A percentile compares a stretch with the other conserved stretches of the same genome.
These are phyloP conservation scores for Gymnosoma rotundatum DNA, from an alignment of 2,888 invertebrate species.

Conservation along the genomic window DNA sequence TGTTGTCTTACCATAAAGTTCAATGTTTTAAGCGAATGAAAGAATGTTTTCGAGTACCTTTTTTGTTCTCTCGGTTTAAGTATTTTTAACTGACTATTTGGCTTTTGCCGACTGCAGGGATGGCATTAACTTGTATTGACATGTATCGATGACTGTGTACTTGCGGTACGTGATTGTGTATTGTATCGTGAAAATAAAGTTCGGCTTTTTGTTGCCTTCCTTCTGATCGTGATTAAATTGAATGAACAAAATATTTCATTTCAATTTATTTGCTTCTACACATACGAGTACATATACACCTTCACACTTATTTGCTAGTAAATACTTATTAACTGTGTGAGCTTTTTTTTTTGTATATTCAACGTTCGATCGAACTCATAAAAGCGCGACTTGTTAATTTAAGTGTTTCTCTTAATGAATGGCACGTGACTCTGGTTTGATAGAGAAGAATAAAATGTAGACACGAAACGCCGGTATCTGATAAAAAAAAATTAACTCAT, in stretches of 20 bases:
- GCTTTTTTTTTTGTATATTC: slow-evolving; percentile 15
- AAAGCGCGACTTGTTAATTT: slow-evolving; percentile 60
- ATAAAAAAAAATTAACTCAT: slow-evolving; percentile 51
- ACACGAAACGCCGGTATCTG: slow-evolving; percentile 39
- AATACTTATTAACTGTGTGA: slow-evolving; percentile 30
- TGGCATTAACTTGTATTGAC: slow-evolving; percentile 42
- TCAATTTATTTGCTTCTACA: slow-evolving; percentile 26
- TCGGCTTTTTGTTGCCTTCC: slow-evolving; percentile 12
- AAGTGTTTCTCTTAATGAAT: slow-evolving; percentile 69
- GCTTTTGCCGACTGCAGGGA: slow-evolving; percentile 38
- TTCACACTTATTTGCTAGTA: slow-evolving; percentile 13
- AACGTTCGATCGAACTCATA: slow-evolving; percentile 44
- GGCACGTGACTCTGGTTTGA: slow-evolving; percentile 65
- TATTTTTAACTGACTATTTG: slow-evolving; percentile 20
- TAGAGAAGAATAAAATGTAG: neutral
- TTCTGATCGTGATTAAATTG: slow-evolving; percentile 54
- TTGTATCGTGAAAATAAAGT: slow-evolving; percentile 23
- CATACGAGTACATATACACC: neutral
- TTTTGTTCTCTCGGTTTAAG: neutral
- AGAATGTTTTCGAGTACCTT: neutral
- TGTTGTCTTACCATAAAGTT: slow-evolving; percentile 28
- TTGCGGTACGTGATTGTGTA: slow-evolving; percentile 22
- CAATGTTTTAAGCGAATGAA: slow-evolving; percentile 44
- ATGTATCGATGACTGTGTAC: slow-evolving; percentile 20
- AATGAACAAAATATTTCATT: slow-evolving; percentile 58